Evolutionary conservation across 2,113 vertebrate genomes (phyloP), one percentile per base, ranked within the genome.

Genomic region (Brachyhypopomus gauderio): DNA sequence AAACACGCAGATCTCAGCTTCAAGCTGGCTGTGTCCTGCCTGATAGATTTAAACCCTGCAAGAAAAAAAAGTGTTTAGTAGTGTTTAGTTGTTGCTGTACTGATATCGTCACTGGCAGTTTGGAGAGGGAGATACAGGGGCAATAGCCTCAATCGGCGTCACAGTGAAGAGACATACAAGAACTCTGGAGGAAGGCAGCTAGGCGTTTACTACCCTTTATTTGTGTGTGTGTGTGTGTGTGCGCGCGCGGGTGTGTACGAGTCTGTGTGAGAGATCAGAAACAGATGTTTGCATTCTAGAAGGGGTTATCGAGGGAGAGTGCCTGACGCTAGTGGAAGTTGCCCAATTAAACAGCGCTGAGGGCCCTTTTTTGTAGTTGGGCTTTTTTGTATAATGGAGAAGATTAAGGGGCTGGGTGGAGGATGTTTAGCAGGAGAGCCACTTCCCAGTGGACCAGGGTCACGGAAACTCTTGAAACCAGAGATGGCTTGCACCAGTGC

Each of bases 301-400:
- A 55, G 79, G 83, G 85, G 77, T 87, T 83, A 87, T 84, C 77
- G 73, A 55, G 82, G 27, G 75, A 77, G 76, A 76, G 80, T 55
- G 69, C 69, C 22, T 48, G 7, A 77, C 22, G 11, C 81, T 82
- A 72, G 77, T 81, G 73, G 77, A 72, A 12, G 69, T 75, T 11
- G 6, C 64, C 63, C 30, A 79, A 72, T 79, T 45, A 79, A 66
- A 20, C 27, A 55, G 36, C 38, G 7, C 71, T 48, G 5, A 19
- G n/a, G 62, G 60, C 20, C 23, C 22, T 22, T 70, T 74, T 70
- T 48, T 64, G 45, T 75, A 64, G 56, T 17, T 72, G 19, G 55
- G 52, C 25, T 17, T 56, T 78, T 74, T 64, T 74, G 55, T 27
- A 77, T 67, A 34, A 70, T 73, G 45, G 45, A 60, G 22, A 30